Evolutionary conservation across 30 jellyfish, hydroid and myxozoan species (phyloP), one percentile per base, ranked within the genome.

Genomic region (Aurelia aurita complex sp. Pacific): DNA sequence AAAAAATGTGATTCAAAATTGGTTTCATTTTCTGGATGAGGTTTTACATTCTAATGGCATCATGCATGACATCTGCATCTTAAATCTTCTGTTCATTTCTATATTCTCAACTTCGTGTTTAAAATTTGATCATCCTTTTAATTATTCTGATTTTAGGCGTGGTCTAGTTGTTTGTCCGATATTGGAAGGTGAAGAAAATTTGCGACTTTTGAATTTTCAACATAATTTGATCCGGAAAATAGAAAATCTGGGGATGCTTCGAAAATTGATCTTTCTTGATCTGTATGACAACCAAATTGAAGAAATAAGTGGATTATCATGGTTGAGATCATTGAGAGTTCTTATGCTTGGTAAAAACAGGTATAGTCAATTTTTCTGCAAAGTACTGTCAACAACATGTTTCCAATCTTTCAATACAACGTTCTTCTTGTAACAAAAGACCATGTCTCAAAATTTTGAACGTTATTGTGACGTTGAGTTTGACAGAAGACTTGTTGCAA

Each of bases 291-390:
- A 92, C 75, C 90, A 92, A 19, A 79, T 92, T 12, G 96, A 92
- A 23, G 98, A 87, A 69, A 92, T 92, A 8, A 69, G 59, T 68
- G 98, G 98, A 18, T 67, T 92, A 34, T 69, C 96, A 38, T 14
- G 90, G 17, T 63, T 92, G 77, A 86, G 79, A 70, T 86, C 92
- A 2, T 69, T 92, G 8, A 67, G 98, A 15, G 98, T 92, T 38
- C 89, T 92, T 43, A 92, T 92, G 98, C 90, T 92, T 3, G 98
- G 98, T 54, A 92, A 92, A 79, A 92, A 92, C 51, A 86, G 96
- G 97, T 83, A 64, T n/a, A 7, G 12, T 11, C 52, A 11, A 13
- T 71, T 71, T 4, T 71, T 11, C 23, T 42, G 6, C 23, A 17
- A 32, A 63, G 10, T 50, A 9, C 33, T 71, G 62, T 51, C 10